Evolutionary conservation across 1,140 invertebrate species (phyloP).

Genomic region (Microplitis demolitor): DNA sequence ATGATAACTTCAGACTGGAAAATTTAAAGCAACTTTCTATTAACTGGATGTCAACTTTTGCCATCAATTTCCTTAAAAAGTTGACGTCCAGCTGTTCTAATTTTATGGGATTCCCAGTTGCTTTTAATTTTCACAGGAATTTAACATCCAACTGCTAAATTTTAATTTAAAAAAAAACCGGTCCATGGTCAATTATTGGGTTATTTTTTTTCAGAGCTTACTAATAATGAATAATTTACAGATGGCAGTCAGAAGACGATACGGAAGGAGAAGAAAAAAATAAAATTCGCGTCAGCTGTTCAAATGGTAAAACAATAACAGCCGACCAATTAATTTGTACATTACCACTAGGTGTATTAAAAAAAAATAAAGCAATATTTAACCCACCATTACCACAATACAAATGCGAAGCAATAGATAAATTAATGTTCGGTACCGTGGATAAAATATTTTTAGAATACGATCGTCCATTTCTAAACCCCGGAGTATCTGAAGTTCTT

Average conservation of each 20-base stretch:
- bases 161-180: no score
- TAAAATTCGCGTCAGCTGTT: constrained; percentile 71
- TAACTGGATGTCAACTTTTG: no score
- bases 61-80: no score
- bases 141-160: no score
- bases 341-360: constrained; percentile 89
- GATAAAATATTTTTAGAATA: constrained; percentile 95
- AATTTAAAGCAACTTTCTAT: no score
- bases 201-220: background rate
- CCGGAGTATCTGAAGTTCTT: constrained; percentile 85
- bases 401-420: constrained; percentile 83
- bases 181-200: no score
- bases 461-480: constrained; percentile 85
- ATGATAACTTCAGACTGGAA: no score
- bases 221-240: constrained; percentile 25
- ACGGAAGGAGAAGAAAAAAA: constrained; percentile 36
- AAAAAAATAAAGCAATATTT: constrained; percentile 81
- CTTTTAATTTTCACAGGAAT: no score
- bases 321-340: constrained; percentile 91
- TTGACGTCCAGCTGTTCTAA: no score
- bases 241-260: constrained; percentile 38
- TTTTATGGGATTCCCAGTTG: no score
- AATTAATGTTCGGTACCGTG: constrained; percentile 87
- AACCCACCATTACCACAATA: constrained; percentile 81
- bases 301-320: constrained; percentile 76